Conservation (phyloP, 2,113 vertebrate species). For the Carlito syrichta region DNA sequence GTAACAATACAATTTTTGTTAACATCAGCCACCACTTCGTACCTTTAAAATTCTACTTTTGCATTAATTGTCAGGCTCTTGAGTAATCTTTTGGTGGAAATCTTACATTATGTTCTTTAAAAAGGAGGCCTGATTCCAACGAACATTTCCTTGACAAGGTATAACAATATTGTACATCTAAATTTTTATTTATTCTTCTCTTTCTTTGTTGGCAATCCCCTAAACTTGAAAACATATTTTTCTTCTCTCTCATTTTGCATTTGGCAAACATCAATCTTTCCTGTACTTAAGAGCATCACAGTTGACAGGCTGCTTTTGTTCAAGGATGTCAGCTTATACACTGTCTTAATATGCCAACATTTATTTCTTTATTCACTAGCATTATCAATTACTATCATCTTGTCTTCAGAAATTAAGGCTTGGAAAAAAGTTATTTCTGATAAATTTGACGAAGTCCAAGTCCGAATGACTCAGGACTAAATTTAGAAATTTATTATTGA, state of each 20-base stretch:
- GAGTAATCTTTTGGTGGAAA: constrained; percentile 38
- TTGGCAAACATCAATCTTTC: constrained; percentile 66
- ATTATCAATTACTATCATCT: neutral
- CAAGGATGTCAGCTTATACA: constrained; percentile 30
- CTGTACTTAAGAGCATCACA: neutral
- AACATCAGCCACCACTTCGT: constrained; percentile 19
- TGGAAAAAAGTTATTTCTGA: neutral
- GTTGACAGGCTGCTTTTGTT: constrained; percentile 58
- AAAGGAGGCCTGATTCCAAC: constrained; percentile 49
- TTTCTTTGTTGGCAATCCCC: constrained; percentile 55
- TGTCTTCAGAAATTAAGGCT: constrained; percentile 11
- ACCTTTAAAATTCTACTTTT: constrained; percentile 41
- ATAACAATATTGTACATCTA: constrained; percentile 60
- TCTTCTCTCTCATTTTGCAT: constrained; percentile 41
- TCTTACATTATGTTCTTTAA: constrained; percentile 25
- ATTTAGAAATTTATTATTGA: constrained; percentile 14
- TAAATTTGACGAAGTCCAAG: constrained; percentile 34
- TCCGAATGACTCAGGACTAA: neutral
- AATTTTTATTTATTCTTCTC: constrained; percentile 69
- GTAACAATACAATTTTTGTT: constrained; percentile 15
- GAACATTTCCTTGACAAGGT: constrained; percentile 45
- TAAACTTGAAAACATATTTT: constrained; percentile 64
- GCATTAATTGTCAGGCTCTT: constrained; percentile 10
- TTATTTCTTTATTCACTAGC: constrained; percentile 30
- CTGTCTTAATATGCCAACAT: neutral